A percentile compares a stretch with the other conserved stretches of the same genome.
Conservation (phyloP, 2,797 vertebrate genomes). For the Rhinogobio ventralis region DNA sequence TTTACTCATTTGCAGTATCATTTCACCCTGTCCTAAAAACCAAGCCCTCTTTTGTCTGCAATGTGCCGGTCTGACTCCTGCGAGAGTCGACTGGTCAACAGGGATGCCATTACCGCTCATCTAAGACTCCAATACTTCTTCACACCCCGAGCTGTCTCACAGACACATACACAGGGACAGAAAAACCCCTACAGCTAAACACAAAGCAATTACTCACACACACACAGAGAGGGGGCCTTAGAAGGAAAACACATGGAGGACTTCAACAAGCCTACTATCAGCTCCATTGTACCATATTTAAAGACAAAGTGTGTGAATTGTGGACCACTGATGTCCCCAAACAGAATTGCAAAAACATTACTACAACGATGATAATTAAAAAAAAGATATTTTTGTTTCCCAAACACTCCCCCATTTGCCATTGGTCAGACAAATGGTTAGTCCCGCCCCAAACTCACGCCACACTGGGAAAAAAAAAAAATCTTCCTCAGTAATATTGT, state of each 20-base stretch:
- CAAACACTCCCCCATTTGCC: not conserved
- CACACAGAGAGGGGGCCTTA: not conserved
- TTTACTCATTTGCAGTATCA: not conserved
- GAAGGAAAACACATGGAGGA: not conserved
- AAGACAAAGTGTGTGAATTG: not conserved
- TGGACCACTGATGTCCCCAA: not conserved
- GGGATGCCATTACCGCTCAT: constrained; percentile 53
- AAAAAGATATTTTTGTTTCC: not conserved
- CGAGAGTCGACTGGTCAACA: constrained; percentile 18
- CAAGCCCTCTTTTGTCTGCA: not conserved
- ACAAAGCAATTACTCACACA: constrained; percentile 29
- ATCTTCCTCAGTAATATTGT: too few relatives aligned
- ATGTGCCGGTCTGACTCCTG: constrained; percentile 13
- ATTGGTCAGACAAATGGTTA: not conserved
- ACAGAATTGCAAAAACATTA: not conserved
- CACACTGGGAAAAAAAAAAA: not conserved
- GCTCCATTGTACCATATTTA: not conserved
- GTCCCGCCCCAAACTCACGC: not conserved
- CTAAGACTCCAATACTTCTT: constrained; percentile 36
- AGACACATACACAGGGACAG: constrained; percentile 27
- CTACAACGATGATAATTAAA: not conserved
- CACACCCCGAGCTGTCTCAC: constrained; percentile 41
- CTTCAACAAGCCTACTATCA: not conserved
- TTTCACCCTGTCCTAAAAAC: constrained; percentile 2
- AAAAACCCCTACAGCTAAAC: constrained; percentile 36